Evolutionary conservation across 2,888 invertebrate species (phyloP).

Genomic region (Napeogenes inachia): DNA sequence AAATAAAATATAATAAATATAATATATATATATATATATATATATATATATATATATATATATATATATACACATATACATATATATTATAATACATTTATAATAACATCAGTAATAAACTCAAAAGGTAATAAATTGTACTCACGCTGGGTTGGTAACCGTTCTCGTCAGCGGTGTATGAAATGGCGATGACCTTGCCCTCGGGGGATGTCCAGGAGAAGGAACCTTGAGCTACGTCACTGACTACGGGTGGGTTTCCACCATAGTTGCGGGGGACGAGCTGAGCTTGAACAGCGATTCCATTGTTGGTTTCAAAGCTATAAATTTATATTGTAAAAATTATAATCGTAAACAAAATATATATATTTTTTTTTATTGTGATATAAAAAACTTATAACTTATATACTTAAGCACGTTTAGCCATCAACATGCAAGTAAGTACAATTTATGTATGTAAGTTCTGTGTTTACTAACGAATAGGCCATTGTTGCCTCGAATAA

Average conservation of each 20-base stretch:
- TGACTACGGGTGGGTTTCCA: conserved; percentile 54
- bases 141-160: conserved; percentile 81
- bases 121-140: conserved; percentile 8
- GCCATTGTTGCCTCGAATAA: no score
- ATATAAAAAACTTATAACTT: no score
- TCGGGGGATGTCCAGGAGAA: conserved; percentile 79
- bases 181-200: conserved; percentile 77
- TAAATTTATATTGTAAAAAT: conserved; percentile 20
- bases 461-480: no score
- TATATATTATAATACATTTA: background rate
- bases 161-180: conserved; percentile 82
- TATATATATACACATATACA: no score
- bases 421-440: no score
- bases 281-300: conserved; percentile 78
- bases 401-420: no score
- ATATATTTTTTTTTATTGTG: no score
- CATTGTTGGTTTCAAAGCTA: conserved; percentile 80
- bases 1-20: conserved; percentile 28
- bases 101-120: no score
- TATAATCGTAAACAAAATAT: no score
- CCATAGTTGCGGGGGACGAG: conserved; percentile 75
- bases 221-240: conserved; percentile 69
- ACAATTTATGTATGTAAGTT: no score
- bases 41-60: no score
- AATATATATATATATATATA: background rate